Conservation (phyloP, 2,888 invertebrate genomes). For the Drosophila picticornis region DNA sequence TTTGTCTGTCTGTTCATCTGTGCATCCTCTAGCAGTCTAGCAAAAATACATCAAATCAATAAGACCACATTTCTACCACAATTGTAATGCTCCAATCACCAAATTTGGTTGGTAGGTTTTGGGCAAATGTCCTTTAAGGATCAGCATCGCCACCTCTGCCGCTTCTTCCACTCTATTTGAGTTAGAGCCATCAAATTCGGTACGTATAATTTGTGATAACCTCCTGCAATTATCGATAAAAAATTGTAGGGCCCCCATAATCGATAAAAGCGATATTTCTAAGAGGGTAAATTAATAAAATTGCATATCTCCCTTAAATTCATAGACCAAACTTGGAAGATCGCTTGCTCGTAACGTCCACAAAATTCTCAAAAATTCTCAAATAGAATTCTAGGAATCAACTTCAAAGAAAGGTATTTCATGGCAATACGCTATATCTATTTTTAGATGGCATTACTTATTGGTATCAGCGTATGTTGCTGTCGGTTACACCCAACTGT, state of each 20-base stretch:
- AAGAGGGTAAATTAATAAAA: neutral
- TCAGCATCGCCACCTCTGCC: neutral
- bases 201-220: neutral
- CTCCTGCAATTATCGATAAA: neutral
- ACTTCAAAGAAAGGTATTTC: too few relatives aligned
- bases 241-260: neutral
- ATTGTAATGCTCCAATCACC: neutral
- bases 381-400: too few relatives aligned
- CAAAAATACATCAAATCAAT: neutral
- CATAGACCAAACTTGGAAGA: neutral
- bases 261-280: too few relatives aligned
- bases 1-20: neutral
- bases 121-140: neutral
- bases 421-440: too few relatives aligned
- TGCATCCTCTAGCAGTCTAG: neutral
- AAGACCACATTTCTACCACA: neutral
- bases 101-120: neutral
- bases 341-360: neutral
- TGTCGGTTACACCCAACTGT: neutral
- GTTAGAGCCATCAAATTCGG: neutral
- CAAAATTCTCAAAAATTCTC: too few relatives aligned
- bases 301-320: neutral
- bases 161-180: neutral
- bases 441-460: neutral
- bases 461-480: neutral